Percentiles rank a stretch among this genome's conserved stretches.
phyloP scores from a whole-genome alignment of 2,888 invertebrate genomes.

The Fragum sueziense region DNA sequence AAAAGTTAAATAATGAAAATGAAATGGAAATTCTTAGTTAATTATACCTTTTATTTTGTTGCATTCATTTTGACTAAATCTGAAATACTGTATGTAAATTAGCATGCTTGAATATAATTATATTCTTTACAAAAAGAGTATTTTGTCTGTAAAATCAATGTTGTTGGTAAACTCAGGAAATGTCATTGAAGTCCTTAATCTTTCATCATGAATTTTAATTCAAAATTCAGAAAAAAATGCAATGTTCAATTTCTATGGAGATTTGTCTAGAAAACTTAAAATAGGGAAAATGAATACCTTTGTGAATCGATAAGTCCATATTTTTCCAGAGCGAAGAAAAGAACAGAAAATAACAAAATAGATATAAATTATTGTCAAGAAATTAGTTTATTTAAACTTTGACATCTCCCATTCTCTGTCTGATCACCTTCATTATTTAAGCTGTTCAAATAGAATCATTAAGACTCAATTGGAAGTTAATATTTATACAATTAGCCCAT shows the following conservation, averaged over 20 bases:
- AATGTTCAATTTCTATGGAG: neutral
- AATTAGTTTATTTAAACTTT: slow-evolving; percentile 1
- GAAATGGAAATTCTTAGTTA: too few species aligned
- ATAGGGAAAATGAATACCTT: neutral
- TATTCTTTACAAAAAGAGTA: too few species aligned
- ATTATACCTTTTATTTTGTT: too few species aligned
- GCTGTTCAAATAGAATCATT: neutral
- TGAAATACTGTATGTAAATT: too few species aligned
- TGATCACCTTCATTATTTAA: slow-evolving; percentile 11
- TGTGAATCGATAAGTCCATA: too few species aligned
- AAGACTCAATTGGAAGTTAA: slow-evolving; percentile 27
- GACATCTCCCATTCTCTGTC: neutral
- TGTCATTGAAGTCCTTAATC: too few species aligned
- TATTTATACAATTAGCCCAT: slow-evolving; percentile 37
- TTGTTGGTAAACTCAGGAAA: neutral
- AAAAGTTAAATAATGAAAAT: too few species aligned
- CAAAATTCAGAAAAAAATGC: neutral
- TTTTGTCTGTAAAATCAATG: too few species aligned
- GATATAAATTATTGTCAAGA: neutral
- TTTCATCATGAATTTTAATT: neutral
- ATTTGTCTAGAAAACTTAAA: neutral
- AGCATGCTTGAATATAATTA: too few species aligned
- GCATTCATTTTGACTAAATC: too few species aligned
- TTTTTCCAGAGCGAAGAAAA: too few species aligned
- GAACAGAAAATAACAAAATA: neutral